Evolutionary conservation across 1,140 invertebrate species (phyloP), one percentile per base, ranked within the genome.

Genomic region (Goniozus legneri): DNA sequence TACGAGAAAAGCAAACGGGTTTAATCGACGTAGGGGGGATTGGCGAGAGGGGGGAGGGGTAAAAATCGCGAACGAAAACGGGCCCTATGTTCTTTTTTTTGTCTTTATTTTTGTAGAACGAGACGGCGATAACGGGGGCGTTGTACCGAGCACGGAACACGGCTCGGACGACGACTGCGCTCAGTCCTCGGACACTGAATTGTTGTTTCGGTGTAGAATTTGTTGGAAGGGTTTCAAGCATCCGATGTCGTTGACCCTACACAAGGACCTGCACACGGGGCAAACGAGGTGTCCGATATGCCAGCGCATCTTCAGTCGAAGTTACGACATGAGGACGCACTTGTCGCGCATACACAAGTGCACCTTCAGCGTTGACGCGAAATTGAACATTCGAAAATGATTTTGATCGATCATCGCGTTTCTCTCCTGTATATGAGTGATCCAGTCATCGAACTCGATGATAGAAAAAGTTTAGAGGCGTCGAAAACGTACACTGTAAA

Each of bases 221-320:
- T 88, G 86, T 72, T 84, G 81, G 58, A 87, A 88, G 76, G 81
- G 82, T 36, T 88, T 89, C 67, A 88, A 85, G 53, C 85, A 87
- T 56, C 84, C 84, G 42, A 86, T 84, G 57, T 88, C 86, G 31
- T 74, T 89, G 34, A 82, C 84, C 43, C 81, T 87, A 6, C 87
- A 89, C 63, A 86, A 86, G 65, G 80, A 87, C 64, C 82, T 84
- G 48, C 87, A 89, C 65, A 85, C 84, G 39, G 87, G 87, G 24
- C 84, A 87, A 69, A 87, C 82, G 7, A 79, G 79, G 58, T 84
- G 81, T 48, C 80, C 80, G 18, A 78, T 82, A 49, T 84, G 82
- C 52, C 76, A 78, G 24, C 75, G 80, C 42, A 80, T 81, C 41
- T 81, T 84, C 60, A 83, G 80, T 60, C 71, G 82, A 39, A 82